Base-by-base conservation (phyloP, 2,797 vertebrate genomes). In the Odontamblyopus lacepedii region DNA sequence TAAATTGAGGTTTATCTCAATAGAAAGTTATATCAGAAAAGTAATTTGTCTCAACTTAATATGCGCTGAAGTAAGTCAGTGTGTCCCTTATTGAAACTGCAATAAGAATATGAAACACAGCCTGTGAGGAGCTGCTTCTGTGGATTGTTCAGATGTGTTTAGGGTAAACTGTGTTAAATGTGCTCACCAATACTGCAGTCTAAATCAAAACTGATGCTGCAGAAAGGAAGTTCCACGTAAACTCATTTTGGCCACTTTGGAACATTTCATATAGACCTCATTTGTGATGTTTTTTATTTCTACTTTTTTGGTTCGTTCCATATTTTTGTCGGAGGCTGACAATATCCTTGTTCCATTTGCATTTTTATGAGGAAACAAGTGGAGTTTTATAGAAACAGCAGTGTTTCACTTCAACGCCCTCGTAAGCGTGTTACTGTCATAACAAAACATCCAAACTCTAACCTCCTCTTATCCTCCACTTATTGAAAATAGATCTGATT, bases 361-460 rank as follows among this genome's bases (percentile, higher is more conserved):
- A 68, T 68, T 56, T 68, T 56, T 38, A 68, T 56, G 30, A 68
- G 66, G 51, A 56, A 56, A 23, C 66, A 38, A 68, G 66, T 38
- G 18, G 27, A 55, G 66, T n/a, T 68, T 68, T 38, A 68, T 38
- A 38, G 30, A 56, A 68, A 68, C 50, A 68, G 18, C 66, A 3
- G 2, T 18, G 27, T 27, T 65, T 65, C 44, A 67, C 48, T 67
- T 67, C 32, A 41, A 67, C 48, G 18, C 27, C 27, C 65, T 32
- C 48, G 19, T 53, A 67, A 53, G 16, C 27, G 11, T 29, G 6
- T 67, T 53, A 29, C 50, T 53, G 48, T 67, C 44, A 67, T 35
- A 41, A 41, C 62, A 63, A 41, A 48, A 50, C 38, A 23, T 3
- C 41, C 5, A 48, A 26, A 26, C 23, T 26, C 23, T 48, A 48